Percentiles rank a stretch among this genome's conserved stretches.
Conservation (phyloP, 2,113 vertebrate species). For the Anas platyrhynchos region DNA sequence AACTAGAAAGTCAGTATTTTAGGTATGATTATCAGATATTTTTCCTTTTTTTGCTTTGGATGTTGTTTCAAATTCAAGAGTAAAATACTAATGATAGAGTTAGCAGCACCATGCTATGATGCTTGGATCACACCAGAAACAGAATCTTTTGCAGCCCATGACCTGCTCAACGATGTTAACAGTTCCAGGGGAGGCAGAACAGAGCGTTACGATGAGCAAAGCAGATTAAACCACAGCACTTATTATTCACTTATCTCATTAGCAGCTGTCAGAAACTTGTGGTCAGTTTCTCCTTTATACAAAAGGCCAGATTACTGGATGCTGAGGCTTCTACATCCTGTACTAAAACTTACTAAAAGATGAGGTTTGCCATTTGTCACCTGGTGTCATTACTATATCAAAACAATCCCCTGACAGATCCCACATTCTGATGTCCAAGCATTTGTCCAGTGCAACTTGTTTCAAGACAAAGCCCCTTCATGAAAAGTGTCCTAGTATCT, state of each 20-base stretch:
- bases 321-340: neutral
- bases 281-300: neutral
- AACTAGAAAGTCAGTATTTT: neutral
- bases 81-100: neutral
- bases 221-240: neutral
- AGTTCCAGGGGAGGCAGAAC: neutral
- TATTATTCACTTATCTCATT: neutral
- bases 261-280: neutral
- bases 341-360: neutral
- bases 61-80: neutral
- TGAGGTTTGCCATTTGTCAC: neutral
- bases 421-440: neutral
- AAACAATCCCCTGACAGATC: neutral
- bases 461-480: neutral
- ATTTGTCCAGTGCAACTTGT: neutral
- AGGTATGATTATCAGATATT: neutral
- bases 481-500: neutral
- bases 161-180: neutral
- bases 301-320: neutral
- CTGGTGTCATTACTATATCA: too few species aligned
- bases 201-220: neutral
- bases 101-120: neutral
- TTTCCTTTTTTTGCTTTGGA: neutral
- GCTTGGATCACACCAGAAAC: neutral
- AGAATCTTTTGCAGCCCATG: neutral